Conservation (phyloP, 2,888 invertebrate species). For the Agrotis exclamationis region DNA sequence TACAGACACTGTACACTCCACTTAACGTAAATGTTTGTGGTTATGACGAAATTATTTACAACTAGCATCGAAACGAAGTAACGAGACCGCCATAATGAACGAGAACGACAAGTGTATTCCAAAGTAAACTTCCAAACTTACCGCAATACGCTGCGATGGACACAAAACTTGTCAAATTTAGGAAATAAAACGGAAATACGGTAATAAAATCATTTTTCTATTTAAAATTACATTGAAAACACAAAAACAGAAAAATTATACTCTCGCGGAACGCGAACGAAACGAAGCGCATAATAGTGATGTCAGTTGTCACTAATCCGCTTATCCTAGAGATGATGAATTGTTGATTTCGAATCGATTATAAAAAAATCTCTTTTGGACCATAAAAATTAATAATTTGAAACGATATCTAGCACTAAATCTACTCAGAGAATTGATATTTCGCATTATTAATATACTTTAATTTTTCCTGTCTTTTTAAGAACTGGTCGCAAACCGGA, state of each 20-base stretch:
- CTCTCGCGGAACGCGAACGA: conserved; percentile 82
- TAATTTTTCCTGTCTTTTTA: too few species aligned
- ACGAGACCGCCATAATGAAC: conserved; percentile 90
- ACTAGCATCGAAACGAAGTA: conserved; percentile 70
- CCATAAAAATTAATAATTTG: too few species aligned
- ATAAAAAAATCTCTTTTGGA: too few species aligned
- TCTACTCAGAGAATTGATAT: too few species aligned
- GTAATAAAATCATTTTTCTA: conserved; percentile 82
- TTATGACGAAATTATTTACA: conserved; percentile 77
- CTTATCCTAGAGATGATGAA: too few species aligned
- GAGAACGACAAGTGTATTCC: conserved; percentile 81
- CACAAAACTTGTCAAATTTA: conserved; percentile 78
- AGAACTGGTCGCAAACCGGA: too few species aligned
- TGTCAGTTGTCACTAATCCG: conserved; percentile 38
- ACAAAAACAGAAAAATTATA: conserved; percentile 78
- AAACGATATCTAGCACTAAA: too few species aligned
- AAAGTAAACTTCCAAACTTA: conserved; percentile 84
- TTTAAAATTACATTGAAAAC: conserved; percentile 77
- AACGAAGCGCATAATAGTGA: conserved; percentile 79
- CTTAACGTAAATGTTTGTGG: conserved; percentile 55
- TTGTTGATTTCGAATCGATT: not conserved
- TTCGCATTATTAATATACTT: too few species aligned
- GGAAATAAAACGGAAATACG: conserved; percentile 75
- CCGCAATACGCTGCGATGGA: conserved; percentile 88
- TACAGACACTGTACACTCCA: conserved; percentile 41